These are phyloP conservation scores for Drosophila littoralis DNA, from an alignment of 1,140 invertebrate genomes.

Conservation along the genomic window DNA sequence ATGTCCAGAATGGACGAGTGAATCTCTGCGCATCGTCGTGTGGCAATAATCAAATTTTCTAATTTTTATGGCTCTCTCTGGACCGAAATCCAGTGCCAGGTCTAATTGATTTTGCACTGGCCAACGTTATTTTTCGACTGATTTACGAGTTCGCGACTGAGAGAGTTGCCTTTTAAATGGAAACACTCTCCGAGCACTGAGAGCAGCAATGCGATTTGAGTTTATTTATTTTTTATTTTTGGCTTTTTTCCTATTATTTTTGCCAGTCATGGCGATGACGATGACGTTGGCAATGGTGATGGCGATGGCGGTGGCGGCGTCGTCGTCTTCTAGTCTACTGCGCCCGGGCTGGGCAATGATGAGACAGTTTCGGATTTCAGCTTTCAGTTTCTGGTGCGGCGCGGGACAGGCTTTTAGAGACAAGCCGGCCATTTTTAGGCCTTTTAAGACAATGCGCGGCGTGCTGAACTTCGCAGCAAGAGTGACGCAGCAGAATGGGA, in stretches of 20 bases:
- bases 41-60: constrained; percentile 84
- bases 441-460: constrained; percentile 65
- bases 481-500: constrained; percentile 52
- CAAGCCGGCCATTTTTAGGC: constrained; percentile 48
- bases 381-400: constrained; percentile 15
- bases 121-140: constrained; percentile 45
- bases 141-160: constrained; percentile 29
- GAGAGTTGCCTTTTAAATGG: constrained; percentile 7
- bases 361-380: constrained; percentile 56
- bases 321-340: constrained; percentile 79
- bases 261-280: constrained; percentile 70
- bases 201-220: constrained; percentile 9
- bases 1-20: constrained; percentile 36
- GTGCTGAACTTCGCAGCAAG: constrained; percentile 78
- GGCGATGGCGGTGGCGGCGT: constrained; percentile 40
- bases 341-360: constrained; percentile 64
- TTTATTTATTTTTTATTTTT: constrained; percentile 15
- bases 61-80: constrained; percentile 80
- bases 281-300: constrained; percentile 46
- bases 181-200: constrained; percentile 8
- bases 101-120: constrained; percentile 77
- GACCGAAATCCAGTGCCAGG: constrained; percentile 45
- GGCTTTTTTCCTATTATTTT: constrained; percentile 12
- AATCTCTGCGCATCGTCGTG: constrained; percentile 65
- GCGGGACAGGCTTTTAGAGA: constrained; percentile 59